Conservation (phyloP, 2,113 vertebrate species). For the Nothoprocta perdicaria region DNA sequence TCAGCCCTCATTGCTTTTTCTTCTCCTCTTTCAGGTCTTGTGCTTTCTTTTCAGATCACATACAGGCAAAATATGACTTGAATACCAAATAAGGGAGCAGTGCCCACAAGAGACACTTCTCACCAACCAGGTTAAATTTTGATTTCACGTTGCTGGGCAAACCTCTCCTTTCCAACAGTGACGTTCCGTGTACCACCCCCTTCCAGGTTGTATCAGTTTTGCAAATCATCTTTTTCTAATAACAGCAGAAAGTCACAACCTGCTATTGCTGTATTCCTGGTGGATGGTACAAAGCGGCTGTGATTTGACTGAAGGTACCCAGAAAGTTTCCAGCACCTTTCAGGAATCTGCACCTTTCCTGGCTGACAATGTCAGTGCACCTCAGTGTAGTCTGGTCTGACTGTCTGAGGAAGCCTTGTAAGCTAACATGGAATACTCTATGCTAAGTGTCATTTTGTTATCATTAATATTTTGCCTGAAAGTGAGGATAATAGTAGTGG, state of each 20-base stretch:
- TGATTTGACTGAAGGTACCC: neutral
- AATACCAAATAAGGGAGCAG: conserved; percentile 33
- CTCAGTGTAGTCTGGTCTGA: neutral
- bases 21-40: conserved; percentile 51
- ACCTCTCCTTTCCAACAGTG: conserved; percentile 14
- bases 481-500: neutral
- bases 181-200: neutral
- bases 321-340: neutral
- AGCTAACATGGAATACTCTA: neutral
- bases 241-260: neutral
- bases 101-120: conserved; percentile 31
- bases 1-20: conserved; percentile 1
- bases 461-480: neutral
- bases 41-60: conserved; percentile 57
- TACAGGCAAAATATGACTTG: conserved; percentile 30
- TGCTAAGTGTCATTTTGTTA: neutral
- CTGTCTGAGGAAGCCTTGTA: neutral
- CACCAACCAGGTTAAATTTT: conserved; percentile 24
- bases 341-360: neutral
- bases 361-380: neutral
- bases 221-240: neutral
- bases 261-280: neutral
- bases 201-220: neutral
- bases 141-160: conserved; percentile 35
- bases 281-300: neutral